Conservation (phyloP, 2,797 vertebrate species). For the Allobates femoralis region DNA sequence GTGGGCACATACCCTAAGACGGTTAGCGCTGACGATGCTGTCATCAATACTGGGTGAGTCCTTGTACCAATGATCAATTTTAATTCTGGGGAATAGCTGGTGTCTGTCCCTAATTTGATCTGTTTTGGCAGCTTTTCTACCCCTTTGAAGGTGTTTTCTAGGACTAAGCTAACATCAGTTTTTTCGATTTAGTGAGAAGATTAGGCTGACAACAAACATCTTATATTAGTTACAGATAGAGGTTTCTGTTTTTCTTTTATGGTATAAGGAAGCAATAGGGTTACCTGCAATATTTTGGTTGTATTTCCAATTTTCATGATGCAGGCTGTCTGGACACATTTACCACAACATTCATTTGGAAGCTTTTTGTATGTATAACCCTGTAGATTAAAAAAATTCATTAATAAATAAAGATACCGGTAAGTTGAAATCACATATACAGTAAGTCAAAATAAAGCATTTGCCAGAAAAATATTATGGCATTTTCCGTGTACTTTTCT, state of each 20-base stretch:
- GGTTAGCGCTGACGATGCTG: too few species aligned
- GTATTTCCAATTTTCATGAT: background rate
- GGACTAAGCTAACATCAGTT: too few species aligned
- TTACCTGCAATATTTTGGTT: background rate
- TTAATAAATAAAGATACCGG: background rate
- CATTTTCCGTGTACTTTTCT: too few species aligned
- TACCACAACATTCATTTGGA: background rate
- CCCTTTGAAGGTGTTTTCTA: too few species aligned
- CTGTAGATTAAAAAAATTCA: background rate
- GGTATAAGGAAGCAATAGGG: background rate
- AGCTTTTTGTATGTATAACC: background rate
- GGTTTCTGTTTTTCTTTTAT: too few species aligned
- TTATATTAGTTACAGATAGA: background rate
- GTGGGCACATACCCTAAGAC: too few species aligned
- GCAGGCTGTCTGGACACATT: background rate
- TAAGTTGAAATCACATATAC: background rate
- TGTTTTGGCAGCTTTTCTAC: too few species aligned
- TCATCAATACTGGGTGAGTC: too few species aligned
- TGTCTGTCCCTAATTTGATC: too few species aligned
- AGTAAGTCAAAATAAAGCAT: background rate
- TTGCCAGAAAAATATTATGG: too few species aligned
- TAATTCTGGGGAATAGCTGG: too few species aligned
- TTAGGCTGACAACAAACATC: background rate
- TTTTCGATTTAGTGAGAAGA: background rate
- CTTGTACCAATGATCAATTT: too few species aligned